phyloP scores from a whole-genome alignment of 2,888 invertebrate species.

The Lissonota sp. region DNA sequence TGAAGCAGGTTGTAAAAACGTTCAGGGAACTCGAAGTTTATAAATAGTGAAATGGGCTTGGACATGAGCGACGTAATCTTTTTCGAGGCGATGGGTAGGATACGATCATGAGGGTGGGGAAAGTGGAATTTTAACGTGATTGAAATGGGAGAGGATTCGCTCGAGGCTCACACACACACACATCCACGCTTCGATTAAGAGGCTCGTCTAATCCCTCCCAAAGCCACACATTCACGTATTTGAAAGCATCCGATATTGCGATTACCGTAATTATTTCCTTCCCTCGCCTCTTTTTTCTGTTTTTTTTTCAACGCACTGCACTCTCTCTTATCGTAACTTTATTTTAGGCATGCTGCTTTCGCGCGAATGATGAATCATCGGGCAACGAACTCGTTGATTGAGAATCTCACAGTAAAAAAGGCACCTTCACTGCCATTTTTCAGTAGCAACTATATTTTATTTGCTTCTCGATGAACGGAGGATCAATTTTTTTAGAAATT shows the following conservation, averaged over 20 bases:
- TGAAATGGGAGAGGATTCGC: conserved; percentile 26
- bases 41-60: conserved; percentile 54
- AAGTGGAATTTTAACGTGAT: conserved; percentile 21
- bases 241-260: not conserved
- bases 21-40: conserved; percentile 29
- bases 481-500: no score
- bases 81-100: conserved; percentile 17
- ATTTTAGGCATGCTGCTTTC: conserved; percentile 18
- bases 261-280: not conserved
- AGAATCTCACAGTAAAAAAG: not conserved
- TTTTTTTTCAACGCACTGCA: conserved; percentile 10
- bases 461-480: no score
- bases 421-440: not conserved
- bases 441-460: no score
- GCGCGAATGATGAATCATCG: conserved; percentile 27
- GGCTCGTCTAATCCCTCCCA: conserved; percentile 26
- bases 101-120: not conserved
- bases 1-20: conserved; percentile 20
- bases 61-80: conserved; percentile 39
- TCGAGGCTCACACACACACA: not conserved
- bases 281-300: not conserved
- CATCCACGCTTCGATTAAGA: no score
- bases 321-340: conserved; percentile 15
- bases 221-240: conserved; percentile 2
- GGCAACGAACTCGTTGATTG: conserved; percentile 27